Percentiles rank a stretch among this genome's conserved stretches.
Conservation (phyloP, 2,797 vertebrate genomes). For the Sebastes steindachneri region DNA sequence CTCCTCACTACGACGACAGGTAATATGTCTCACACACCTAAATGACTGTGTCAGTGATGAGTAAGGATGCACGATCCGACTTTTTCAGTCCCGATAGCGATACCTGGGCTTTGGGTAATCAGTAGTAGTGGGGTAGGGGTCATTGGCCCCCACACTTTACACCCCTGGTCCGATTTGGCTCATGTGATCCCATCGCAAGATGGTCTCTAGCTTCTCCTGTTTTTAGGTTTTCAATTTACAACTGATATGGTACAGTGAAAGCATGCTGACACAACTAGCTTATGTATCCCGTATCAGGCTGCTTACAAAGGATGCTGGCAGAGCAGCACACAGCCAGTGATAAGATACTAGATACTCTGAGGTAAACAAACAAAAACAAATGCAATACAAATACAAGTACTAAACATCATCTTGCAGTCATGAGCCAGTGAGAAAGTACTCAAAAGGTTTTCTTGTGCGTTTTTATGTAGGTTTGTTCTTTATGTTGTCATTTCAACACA, state of each 20-base stretch:
- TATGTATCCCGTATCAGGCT: neutral
- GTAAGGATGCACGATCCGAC: too few species aligned
- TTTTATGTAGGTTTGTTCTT: neutral
- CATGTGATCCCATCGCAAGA: too few species aligned
- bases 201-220: neutral
- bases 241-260: neutral
- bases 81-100: too few species aligned
- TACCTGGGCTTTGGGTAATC: neutral
- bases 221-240: neutral
- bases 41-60: neutral
- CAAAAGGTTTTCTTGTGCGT: neutral
- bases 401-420: neutral
- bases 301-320: neutral
- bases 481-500: neutral
- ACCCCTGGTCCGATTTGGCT: too few species aligned
- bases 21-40: conserved; percentile 47
- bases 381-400: neutral
- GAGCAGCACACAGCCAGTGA: neutral
- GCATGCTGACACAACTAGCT: neutral
- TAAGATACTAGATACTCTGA: neutral
- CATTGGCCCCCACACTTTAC: too few species aligned
- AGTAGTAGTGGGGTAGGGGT: too few species aligned
- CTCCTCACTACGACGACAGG: conserved; percentile 93
- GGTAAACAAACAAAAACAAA: neutral
- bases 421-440: neutral